Evolutionary conservation across 2,113 vertebrate genomes (phyloP).

Genomic region (Carollia perspicillata): DNA sequence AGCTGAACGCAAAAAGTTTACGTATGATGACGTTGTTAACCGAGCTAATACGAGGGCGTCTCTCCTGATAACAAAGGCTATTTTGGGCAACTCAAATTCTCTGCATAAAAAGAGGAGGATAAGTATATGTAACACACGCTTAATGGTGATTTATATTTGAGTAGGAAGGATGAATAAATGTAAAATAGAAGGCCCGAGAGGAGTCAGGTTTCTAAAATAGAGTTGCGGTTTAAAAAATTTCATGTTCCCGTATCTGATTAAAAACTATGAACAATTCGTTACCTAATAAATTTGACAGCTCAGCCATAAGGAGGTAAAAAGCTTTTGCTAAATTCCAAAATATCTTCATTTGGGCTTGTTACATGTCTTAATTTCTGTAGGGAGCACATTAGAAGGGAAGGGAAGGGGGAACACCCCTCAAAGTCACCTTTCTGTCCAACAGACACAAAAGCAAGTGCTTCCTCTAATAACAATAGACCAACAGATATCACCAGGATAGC

Average conservation of each 20-base stretch:
- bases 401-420: neutral
- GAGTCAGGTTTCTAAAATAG: neutral
- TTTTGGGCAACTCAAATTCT: neutral
- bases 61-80: neutral
- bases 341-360: neutral
- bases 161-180: neutral
- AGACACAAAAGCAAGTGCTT: neutral
- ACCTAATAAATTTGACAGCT: neutral
- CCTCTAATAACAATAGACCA: neutral
- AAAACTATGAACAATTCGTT: constrained; percentile 1
- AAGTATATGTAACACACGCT: neutral
- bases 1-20: neutral
- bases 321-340: neutral
- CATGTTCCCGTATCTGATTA: neutral
- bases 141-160: neutral
- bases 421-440: neutral
- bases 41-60: neutral
- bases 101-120: neutral
- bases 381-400: neutral
- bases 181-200: neutral
- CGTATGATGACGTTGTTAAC: neutral
- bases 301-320: neutral
- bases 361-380: neutral
- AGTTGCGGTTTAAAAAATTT: neutral
- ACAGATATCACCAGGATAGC: neutral